Conservation (phyloP, 2,113 vertebrate species). For the Ciconia stormi region DNA sequence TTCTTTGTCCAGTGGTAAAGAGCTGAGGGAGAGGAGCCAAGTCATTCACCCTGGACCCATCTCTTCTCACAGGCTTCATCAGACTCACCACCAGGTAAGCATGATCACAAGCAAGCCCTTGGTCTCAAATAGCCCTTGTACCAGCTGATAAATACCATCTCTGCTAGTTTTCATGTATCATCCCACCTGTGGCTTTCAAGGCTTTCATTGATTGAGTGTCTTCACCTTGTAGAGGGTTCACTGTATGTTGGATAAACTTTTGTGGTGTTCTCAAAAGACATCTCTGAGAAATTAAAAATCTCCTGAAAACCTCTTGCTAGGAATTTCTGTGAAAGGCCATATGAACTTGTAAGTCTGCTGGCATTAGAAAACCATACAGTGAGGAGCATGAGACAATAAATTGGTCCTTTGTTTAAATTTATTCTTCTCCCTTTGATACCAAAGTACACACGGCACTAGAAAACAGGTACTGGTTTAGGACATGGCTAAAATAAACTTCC, state of each 20-base stretch:
- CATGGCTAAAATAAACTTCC: background rate
- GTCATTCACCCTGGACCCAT: background rate
- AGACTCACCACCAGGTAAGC: background rate
- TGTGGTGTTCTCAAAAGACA: background rate
- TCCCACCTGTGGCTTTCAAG: background rate
- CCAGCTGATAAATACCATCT: background rate
- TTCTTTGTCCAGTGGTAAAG: background rate
- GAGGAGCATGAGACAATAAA: background rate
- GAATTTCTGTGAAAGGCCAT: background rate
- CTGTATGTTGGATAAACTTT: background rate
- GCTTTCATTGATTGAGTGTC: background rate
- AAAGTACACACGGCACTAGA: background rate
- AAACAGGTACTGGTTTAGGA: background rate
- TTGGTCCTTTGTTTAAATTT: background rate
- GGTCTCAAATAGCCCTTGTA: background rate
- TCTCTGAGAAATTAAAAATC: background rate
- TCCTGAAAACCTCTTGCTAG: background rate
- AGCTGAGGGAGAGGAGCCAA: background rate
- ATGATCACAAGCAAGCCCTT: accelerated
- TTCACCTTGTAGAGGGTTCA: background rate
- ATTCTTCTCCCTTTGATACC: background rate
- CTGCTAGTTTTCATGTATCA: background rate
- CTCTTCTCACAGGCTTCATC: background rate
- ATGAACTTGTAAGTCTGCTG: background rate
- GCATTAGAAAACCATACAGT: background rate